Percentiles rank a stretch among this genome's conserved stretches.
These are phyloP conservation scores for Scytalopus superciliaris DNA, from an alignment of 2,113 vertebrate species.

Conservation along the genomic window DNA sequence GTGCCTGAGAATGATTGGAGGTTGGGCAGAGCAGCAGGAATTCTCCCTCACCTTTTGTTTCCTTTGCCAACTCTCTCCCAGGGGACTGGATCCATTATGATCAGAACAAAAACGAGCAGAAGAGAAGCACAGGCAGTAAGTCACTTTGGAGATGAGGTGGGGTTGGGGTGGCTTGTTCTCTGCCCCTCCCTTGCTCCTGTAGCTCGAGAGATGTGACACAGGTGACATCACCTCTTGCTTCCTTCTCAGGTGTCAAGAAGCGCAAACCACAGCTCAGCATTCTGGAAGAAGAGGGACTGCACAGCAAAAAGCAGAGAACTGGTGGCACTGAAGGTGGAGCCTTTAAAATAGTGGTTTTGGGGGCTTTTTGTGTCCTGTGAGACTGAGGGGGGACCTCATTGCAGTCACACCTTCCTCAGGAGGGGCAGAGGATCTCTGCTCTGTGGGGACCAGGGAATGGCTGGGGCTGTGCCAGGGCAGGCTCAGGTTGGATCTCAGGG, in stretches of 20 bases:
- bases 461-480: not conserved
- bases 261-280: conserved; percentile 58
- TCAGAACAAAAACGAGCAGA: conserved; percentile 50
- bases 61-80: not conserved
- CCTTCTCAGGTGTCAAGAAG: conserved; percentile 37
- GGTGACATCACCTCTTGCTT: not conserved
- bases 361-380: accelerated
- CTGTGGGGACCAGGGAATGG: not conserved
- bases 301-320: conserved; percentile 70
- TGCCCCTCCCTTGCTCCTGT: accelerated
- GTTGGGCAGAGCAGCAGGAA: not conserved
- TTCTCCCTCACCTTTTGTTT: not conserved
- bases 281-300: conserved; percentile 69
- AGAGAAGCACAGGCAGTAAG: conserved; percentile 33
- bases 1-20: not conserved
- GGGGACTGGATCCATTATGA: conserved; percentile 60
- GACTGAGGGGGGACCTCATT: not conserved
- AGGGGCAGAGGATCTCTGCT: not conserved
- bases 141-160: accelerated
- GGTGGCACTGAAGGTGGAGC: conserved; percentile 65
- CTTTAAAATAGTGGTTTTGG: accelerated
- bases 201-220: accelerated
- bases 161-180: accelerated
- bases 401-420: not conserved
- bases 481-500: not conserved